Evolutionary conservation across 2,888 invertebrate genomes (phyloP).

Genomic region (Deilephila elpenor): DNA sequence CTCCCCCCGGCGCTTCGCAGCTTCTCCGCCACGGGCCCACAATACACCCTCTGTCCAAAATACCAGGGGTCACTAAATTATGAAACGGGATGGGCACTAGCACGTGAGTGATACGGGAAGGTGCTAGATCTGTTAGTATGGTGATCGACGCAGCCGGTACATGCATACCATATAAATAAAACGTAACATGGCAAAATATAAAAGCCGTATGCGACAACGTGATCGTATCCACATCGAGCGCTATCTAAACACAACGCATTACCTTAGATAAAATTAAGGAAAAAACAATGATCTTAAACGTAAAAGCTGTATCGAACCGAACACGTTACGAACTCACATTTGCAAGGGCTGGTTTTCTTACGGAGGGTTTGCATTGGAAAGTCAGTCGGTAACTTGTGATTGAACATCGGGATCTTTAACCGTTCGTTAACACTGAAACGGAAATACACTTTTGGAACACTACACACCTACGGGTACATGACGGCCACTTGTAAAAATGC

Average conservation of each 20-base stretch:
- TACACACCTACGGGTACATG: constrained; percentile 54
- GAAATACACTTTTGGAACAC: constrained; percentile 73
- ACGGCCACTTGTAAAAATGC: constrained; percentile 57
- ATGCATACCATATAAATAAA: constrained; percentile 72
- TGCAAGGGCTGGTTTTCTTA: constrained; percentile 96
- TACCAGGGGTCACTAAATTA: constrained; percentile 74
- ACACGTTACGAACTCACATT: constrained; percentile 90
- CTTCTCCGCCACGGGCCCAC: constrained; percentile 64
- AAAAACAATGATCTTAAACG: constrained; percentile 51
- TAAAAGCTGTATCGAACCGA: constrained; percentile 55
- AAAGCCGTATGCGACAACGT: constrained; percentile 71
- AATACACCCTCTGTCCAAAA: constrained; percentile 82
- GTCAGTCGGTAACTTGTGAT: constrained; percentile 84
- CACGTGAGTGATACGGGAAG: constrained; percentile 50
- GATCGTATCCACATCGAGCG: constrained; percentile 67
- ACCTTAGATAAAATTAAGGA: constrained; percentile 53
- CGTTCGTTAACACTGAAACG: constrained; percentile 73
- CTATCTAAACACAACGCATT: constrained; percentile 72
- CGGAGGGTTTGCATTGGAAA: constrained; percentile 95
- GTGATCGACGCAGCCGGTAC: constrained; percentile 66
- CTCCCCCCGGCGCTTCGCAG: constrained; percentile 64
- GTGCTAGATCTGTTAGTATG: constrained; percentile 57
- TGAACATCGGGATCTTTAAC: constrained; percentile 78
- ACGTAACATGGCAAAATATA: constrained; percentile 69
- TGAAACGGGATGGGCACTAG: constrained; percentile 62